Base-by-base conservation (phyloP, 2,113 vertebrate species). In the Tapirus terrestris region DNA sequence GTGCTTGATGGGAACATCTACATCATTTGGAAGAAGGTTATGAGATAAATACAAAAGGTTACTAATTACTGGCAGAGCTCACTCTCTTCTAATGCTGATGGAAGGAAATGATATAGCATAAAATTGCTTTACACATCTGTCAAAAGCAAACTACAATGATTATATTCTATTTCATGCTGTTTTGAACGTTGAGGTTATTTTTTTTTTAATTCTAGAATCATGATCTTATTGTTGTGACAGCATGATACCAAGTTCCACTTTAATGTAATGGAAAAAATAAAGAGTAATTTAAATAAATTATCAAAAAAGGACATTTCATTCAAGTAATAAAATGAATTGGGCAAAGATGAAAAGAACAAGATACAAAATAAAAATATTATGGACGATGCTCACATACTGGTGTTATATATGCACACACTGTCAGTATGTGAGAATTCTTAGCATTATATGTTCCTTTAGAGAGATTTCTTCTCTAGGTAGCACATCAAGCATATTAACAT, bases 51-150 rank as follows among this genome's bases (percentile, higher is more conserved):
- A 91, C 16, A 92, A 79, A 95, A 88, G 70, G 20, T 94, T 91
- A 36, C 68, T 95, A 85, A 91, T 88, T 93, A 51, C 36, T 93
- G 83, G 82, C 58, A 25, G 51, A 94, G 21, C 63, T 95, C 80
- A 87, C 65, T 70, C 67, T 90, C 81, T 90, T 56, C 92, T 86
- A 96, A 97, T 89, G 5, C 86, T 94, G 84, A 96, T 3, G 7
- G 27, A 96, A 98, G 51, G 87, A 98, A 98, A 87, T 53, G 91
- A 51, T 70, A 86, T 60, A 93, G 80, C 95, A 98, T 91, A 95
- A 98, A 98, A 99, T 98, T 97, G n/a, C 84, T 97, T 97, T 96
- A 97, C 91, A 98, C 94, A 97, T 97, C 98, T 98, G 96, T 98
- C 97, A 97, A 98, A 98, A 98, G 90, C 75, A 95, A 98, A 97